Conservation (phyloP, 1,140 invertebrate species). For the Archegozetes longisetosus region DNA sequence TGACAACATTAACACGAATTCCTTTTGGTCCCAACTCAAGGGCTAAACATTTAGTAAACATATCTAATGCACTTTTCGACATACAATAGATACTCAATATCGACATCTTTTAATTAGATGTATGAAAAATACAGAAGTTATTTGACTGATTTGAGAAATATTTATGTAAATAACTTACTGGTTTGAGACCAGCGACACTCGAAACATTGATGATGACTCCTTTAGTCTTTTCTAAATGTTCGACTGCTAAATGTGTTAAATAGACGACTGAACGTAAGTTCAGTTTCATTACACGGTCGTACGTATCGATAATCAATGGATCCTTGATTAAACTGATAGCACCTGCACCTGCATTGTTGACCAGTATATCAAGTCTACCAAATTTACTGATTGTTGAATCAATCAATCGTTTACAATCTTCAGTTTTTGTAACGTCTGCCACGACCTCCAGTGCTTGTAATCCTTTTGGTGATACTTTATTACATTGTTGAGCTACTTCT, state of each 20-base stretch:
- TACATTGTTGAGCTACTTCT: not conserved
- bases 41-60: conserved; percentile 54
- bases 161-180: not conserved
- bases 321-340: not conserved
- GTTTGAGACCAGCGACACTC: not conserved
- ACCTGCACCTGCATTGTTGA: not conserved
- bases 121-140: not conserved
- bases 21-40: conserved; percentile 21
- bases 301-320: not conserved
- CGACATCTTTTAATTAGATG: not conserved
- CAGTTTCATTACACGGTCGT: not conserved
- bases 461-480: not conserved
- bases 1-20: conserved; percentile 37
- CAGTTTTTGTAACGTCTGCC: not conserved
- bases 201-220: conserved; percentile 1
- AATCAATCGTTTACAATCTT: not conserved
- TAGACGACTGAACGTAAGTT: not conserved
- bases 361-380: not conserved
- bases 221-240: not conserved
- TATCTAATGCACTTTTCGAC: conserved; percentile 72
- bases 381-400: not conserved
- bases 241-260: not conserved
- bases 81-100: conserved; percentile 45
- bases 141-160: not conserved
- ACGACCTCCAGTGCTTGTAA: not conserved